phyloP scores from a whole-genome alignment of 1,140 invertebrate species.

The Sesamia nonagrioides region DNA sequence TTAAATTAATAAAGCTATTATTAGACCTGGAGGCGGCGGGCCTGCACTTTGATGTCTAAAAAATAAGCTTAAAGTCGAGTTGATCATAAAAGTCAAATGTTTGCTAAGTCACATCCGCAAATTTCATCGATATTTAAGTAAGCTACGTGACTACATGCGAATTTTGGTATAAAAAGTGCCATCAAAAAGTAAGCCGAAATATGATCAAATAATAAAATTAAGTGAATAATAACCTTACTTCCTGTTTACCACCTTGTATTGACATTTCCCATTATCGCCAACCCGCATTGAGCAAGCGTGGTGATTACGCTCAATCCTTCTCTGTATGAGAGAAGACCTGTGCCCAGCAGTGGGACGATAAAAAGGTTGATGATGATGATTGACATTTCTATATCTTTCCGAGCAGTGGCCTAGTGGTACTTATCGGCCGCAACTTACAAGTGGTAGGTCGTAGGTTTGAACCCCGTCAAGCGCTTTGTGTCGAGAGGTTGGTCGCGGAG shows the following conservation, averaged over 20 bases:
- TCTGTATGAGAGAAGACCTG: too few species aligned
- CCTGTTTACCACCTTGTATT: not conserved
- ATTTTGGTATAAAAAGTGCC: constrained; percentile 11
- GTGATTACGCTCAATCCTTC: too few species aligned
- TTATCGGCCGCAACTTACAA: too few species aligned
- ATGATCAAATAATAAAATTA: not conserved
- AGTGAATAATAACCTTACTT: not conserved
- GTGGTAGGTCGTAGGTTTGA: too few species aligned
- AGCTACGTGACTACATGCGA: constrained; percentile 6
- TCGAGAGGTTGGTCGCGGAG: too few species aligned
- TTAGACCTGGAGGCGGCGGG: not conserved
- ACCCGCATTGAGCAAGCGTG: too few species aligned
- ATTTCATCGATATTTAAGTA: constrained; percentile 31
- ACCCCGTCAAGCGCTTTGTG: too few species aligned
- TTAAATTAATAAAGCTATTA: not conserved
- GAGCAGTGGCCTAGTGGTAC: too few species aligned
- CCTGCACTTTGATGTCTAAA: constrained; percentile 17
- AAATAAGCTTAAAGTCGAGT: constrained; percentile 5
- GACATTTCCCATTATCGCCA: too few species aligned
- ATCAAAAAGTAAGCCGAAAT: not conserved
- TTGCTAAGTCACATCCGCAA: constrained; percentile 22
- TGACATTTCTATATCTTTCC: too few species aligned
- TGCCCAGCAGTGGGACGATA: too few species aligned
- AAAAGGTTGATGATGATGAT: too few species aligned
- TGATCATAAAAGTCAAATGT: constrained; percentile 39